Base-by-base conservation (phyloP, 2,113 vertebrate species). In the Xiphophorus couchianus region DNA sequence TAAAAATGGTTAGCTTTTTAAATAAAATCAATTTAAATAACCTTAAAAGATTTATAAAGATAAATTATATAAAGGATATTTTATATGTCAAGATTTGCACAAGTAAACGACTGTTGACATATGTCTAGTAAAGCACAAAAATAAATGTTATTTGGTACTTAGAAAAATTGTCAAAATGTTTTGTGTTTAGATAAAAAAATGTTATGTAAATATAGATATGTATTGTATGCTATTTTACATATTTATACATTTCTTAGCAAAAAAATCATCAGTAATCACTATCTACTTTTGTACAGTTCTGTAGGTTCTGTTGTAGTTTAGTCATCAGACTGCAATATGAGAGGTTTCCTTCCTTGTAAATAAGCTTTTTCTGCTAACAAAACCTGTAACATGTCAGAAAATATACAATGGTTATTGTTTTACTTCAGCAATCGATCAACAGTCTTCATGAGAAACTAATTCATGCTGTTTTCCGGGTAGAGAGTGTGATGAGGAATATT, bases 311-410 rank as follows among this genome's bases (percentile, higher is more conserved):
- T 37, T 37, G 35, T 12, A 37, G 35, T 37, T 65, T 85, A 74
- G 75, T 68, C 67, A 73, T 84, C 73, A 61, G 72, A 61, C 37
- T 86, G 73, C 78, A 89, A 84, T 86, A 81, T 12, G 5, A 63
- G 74, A 77, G 73, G 48, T 63, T 74, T 75, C 78, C 66, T 82
- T 83, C 86, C 66, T 71, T 81, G 42, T 75, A 74, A 78, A 66
- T 86, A 84, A 72, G 71, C 84, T 81, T 71, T 83, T 90, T 76
- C 64, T 3, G 67, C 8, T 10, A 58, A 66, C 78, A 84, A 80
- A 85, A 87, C 80, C 74, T 79, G 82, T 82, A 83, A 83, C 89
- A 85, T 90, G 79, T 89, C 78, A 83, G 71, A 88, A 70, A 88
- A 67, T 73, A 72, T 88, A 68, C 74, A 82, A 84, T 73, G 80